These are phyloP conservation scores for Thera obeliscata DNA, from an alignment of 2,888 invertebrate genomes.

Conservation along the genomic window DNA sequence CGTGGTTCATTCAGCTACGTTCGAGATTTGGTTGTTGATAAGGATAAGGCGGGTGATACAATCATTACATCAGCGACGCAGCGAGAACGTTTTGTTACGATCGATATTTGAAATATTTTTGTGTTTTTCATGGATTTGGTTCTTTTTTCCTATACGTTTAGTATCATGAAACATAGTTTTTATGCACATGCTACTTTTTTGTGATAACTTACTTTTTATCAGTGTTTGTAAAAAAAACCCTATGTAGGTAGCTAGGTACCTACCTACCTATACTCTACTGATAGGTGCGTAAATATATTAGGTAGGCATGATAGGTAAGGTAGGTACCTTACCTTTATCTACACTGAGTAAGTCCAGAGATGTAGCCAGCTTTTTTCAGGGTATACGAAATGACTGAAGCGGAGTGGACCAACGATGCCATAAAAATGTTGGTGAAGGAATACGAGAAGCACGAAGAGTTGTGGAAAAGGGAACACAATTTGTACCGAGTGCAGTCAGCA, in stretches of 20 bases:
- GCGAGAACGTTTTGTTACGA: conserved; percentile 2
- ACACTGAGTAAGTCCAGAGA: too few relatives aligned
- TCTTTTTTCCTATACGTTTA: not conserved
- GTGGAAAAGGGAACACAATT: conserved; percentile 63
- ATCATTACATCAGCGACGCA: not conserved
- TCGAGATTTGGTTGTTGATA: not conserved
- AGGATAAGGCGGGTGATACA: conserved; percentile 3
- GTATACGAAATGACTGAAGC: conserved; percentile 47
- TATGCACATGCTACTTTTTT: too few relatives aligned
- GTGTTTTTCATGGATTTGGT: not conserved
- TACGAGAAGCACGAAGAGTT: conserved; percentile 61
- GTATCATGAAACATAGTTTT: too few relatives aligned
- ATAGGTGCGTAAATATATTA: too few relatives aligned
- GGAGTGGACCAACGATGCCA: conserved; percentile 68
- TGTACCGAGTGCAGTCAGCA: conserved; percentile 61
- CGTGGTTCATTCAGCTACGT: not conserved
- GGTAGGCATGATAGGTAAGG: too few relatives aligned
- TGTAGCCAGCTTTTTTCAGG: not conserved
- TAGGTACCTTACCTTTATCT: too few relatives aligned
- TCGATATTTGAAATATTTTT: not conserved
- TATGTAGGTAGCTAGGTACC: too few relatives aligned
- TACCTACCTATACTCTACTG: not conserved
- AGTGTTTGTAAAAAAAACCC: too few relatives aligned
- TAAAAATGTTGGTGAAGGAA: conserved; percentile 61
- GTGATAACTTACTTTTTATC: too few relatives aligned